Conservation (phyloP, 2,113 vertebrate genomes). For the Craseonycteris thonglongyai region DNA sequence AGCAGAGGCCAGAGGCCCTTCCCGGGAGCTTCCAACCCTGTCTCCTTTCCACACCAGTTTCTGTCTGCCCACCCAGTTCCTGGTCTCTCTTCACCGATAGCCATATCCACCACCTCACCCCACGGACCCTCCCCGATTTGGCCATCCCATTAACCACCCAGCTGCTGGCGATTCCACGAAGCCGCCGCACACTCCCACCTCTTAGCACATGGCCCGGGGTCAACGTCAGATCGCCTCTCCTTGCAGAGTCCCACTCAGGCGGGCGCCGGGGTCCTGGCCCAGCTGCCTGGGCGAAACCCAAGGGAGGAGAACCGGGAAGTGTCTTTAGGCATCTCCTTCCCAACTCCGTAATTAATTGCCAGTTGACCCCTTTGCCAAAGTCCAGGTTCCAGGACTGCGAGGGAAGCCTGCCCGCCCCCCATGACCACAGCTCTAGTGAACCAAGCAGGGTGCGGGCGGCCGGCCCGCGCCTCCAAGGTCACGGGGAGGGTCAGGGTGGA, state of each 20-base stretch:
- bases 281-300: neutral
- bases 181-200: neutral
- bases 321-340: neutral
- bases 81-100: neutral
- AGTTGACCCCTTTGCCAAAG: neutral
- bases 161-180: neutral
- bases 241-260: neutral
- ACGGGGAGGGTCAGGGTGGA: constrained; percentile 35
- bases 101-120: neutral
- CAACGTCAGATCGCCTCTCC: neutral
- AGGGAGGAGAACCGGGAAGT: neutral
- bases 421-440: neutral
- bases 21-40: neutral
- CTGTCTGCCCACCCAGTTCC: neutral
- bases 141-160: neutral
- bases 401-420: neutral
- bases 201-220: neutral
- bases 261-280: neutral
- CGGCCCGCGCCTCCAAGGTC: constrained; percentile 51
- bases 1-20: constrained; percentile 25
- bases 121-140: neutral
- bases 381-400: neutral
- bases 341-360: neutral
- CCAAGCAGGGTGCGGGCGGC: neutral
- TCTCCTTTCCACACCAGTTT: neutral